A percentile compares a stretch with the other conserved stretches of the same genome.
Conservation (phyloP, 2,797 vertebrate genomes). For the Lepus oiostolus region DNA sequence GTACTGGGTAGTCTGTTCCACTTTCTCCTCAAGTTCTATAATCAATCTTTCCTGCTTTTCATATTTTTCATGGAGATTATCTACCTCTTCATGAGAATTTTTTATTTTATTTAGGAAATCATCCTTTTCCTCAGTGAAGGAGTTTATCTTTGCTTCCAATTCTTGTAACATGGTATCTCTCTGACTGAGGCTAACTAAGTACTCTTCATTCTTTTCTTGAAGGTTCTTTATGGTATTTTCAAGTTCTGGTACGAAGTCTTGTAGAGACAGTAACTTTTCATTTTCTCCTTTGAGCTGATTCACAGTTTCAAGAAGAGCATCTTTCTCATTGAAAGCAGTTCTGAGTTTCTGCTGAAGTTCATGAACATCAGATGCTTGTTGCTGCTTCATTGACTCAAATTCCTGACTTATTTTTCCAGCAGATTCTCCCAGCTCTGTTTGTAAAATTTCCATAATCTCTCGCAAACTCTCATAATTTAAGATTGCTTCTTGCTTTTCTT, state of each 20-base stretch:
- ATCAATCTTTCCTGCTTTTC: constrained; percentile 83
- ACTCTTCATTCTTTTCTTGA: constrained; percentile 89
- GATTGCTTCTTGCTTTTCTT: constrained; percentile 92
- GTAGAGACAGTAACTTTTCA: constrained; percentile 84
- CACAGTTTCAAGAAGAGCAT: constrained; percentile 89
- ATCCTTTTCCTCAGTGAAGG: constrained; percentile 88
- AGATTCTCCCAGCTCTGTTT: constrained; percentile 93
- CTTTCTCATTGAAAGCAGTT: constrained; percentile 91
- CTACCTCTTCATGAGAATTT: constrained; percentile 84
- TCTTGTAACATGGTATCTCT: constrained; percentile 90
- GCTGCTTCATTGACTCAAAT: constrained; percentile 93
- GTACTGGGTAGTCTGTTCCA: constrained; percentile 85
- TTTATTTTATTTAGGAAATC: constrained; percentile 86
- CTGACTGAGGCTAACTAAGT: constrained; percentile 87
- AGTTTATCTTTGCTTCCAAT: constrained; percentile 87
- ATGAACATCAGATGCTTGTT: constrained; percentile 90
- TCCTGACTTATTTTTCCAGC: constrained; percentile 93
- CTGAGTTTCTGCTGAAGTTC: constrained; percentile 92
- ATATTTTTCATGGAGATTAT: constrained; percentile 85
- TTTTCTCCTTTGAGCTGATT: constrained; percentile 88
- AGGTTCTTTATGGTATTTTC: constrained; percentile 88
- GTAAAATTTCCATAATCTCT: constrained; percentile 92
- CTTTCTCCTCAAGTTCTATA: constrained; percentile 86
- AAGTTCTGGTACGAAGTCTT: constrained; percentile 86
- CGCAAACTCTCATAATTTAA: constrained; percentile 91